phyloP scores from a whole-genome alignment of 1,140 invertebrate species.

The Ceratosolen fusciceps region DNA sequence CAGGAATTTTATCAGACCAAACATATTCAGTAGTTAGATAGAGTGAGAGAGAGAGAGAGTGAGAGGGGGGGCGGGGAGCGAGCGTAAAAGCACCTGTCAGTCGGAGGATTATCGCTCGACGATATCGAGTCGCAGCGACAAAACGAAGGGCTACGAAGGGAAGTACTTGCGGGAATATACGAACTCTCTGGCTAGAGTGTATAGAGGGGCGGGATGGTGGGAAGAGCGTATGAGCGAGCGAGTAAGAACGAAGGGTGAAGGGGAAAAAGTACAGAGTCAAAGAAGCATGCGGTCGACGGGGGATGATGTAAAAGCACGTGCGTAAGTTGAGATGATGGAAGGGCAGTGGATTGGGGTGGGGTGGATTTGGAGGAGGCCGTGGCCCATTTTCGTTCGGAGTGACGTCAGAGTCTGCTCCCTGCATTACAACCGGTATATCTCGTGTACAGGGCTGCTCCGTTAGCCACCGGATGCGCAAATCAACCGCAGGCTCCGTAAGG shows the following conservation, averaged over 20 bases:
- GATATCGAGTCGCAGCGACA: background rate
- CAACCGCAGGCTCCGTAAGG: no score
- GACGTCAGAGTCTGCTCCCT: constrained; percentile 45
- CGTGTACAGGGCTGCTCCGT: background rate
- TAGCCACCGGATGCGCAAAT: background rate
- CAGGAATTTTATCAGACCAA: no score
- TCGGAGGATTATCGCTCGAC: no score
- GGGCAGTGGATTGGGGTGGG: background rate
- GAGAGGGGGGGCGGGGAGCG: no score
- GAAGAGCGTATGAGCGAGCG: no score
- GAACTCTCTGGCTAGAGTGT: background rate
- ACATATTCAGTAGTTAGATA: no score
- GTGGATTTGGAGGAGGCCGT: constrained; percentile 49
- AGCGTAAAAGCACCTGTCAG: no score
- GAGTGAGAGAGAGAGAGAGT: no score
- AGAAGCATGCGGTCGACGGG: no score
- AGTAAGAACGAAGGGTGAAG: no score
- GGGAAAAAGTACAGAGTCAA: background rate
- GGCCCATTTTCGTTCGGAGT: constrained; percentile 54
- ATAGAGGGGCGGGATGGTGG: background rate
- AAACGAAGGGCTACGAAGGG: background rate
- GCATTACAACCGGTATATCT: background rate
- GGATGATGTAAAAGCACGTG: background rate
- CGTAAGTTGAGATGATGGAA: background rate
- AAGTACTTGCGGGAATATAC: no score